Evolutionary conservation across 1,140 invertebrate species (phyloP).

Genomic region (Akabosia matsudoensis): DNA sequence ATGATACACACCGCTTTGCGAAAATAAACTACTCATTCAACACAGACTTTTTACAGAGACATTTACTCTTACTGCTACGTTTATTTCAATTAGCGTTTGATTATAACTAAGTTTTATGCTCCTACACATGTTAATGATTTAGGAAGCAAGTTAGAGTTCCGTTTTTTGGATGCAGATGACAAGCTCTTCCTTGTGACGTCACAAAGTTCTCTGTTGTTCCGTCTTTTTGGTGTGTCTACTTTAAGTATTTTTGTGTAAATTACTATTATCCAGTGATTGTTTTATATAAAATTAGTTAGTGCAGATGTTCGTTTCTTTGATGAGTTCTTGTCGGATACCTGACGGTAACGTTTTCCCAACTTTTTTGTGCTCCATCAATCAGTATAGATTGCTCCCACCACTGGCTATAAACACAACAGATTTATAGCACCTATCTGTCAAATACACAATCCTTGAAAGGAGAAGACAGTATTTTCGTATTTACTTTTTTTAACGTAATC

Average conservation of each 20-base stretch:
- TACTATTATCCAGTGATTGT: constrained; percentile 7
- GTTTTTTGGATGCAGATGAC: neutral
- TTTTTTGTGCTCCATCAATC: neutral
- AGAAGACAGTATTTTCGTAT: neutral
- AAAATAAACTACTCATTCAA: neutral
- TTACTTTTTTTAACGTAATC: neutral
- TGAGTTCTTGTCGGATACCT: neutral
- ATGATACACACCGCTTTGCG: neutral
- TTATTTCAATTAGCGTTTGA: neutral
- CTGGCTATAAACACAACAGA: neutral
- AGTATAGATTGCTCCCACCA: neutral
- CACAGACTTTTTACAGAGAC: constrained; percentile 11
- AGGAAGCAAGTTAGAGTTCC: too few relatives aligned
- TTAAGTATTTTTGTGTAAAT: neutral
- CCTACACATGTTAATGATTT: too few relatives aligned
- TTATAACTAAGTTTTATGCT: neutral
- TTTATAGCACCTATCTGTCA: neutral
- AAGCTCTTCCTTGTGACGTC: neutral
- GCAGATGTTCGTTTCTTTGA: neutral
- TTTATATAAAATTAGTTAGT: neutral
- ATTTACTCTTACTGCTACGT: neutral
- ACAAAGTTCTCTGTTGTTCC: neutral
- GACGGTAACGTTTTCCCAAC: neutral
- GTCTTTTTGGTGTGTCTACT: neutral
- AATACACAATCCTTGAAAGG: neutral